phyloP scores from a whole-genome alignment of 2,797 vertebrate genomes.

The Coreius guichenoti region DNA sequence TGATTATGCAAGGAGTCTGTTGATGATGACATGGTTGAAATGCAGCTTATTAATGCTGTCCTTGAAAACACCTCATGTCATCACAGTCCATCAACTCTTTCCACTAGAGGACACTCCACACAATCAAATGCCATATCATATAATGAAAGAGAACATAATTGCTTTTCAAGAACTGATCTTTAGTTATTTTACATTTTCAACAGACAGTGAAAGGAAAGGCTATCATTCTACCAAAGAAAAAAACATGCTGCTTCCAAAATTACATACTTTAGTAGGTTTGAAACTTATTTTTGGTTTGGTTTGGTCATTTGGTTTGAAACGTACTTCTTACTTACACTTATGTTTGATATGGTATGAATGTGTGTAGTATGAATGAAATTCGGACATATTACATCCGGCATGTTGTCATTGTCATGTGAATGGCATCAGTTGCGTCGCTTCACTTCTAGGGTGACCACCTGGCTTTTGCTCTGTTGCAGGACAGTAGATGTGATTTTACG shows the following conservation, averaged over 20 bases:
- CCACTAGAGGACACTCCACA: slow-evolving; percentile 48
- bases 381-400: not conserved
- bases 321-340: too few relatives aligned
- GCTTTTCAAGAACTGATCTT: slow-evolving; percentile 9
- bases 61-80: not conserved
- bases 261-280: not conserved
- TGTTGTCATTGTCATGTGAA: not conserved
- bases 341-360: not conserved
- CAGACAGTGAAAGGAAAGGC: not conserved
- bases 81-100: not conserved
- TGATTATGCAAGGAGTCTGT: not conserved
- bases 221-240: slow-evolving; percentile 13
- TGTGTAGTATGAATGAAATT: not conserved
- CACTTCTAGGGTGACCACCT: not conserved
- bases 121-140: slow-evolving; percentile 19
- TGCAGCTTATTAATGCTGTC: not conserved
- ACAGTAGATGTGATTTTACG: not conserved
- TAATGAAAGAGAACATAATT: slow-evolving; percentile 7
- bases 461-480: not conserved
- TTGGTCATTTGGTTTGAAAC: too few relatives aligned
- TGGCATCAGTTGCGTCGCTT: too few relatives aligned
- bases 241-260: not conserved
- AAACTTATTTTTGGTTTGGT: too few relatives aligned
- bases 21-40: slow-evolving; percentile 8
- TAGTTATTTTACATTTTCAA: not conserved